phyloP scores from a whole-genome alignment of 2,797 vertebrate genomes.

The Urophycis tenuis region DNA sequence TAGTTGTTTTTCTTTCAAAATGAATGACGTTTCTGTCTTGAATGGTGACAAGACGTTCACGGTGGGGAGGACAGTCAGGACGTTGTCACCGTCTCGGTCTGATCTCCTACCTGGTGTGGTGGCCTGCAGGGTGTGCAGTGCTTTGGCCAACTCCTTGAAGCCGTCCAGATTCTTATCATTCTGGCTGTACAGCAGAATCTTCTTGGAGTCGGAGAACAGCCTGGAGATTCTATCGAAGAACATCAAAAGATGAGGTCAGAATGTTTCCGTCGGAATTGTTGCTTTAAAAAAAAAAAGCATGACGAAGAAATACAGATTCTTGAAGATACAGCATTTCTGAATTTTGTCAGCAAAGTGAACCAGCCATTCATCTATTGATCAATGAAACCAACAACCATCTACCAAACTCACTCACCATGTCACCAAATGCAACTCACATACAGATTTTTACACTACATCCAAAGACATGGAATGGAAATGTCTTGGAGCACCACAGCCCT shows the following conservation, averaged over 20 bases:
- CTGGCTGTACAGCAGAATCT: slow-evolving; percentile 89
- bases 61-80: background rate
- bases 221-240: slow-evolving; percentile 78
- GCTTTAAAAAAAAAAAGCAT: background rate
- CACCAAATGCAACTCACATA: background rate
- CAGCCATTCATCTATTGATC: background rate
- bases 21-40: background rate
- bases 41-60: background rate
- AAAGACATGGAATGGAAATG: background rate
- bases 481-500: background rate
- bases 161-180: slow-evolving; percentile 82
- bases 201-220: slow-evolving; percentile 85
- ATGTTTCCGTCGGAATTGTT: background rate
- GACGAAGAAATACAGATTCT: background rate
- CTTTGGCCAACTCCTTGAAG: slow-evolving; percentile 76
- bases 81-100: background rate
- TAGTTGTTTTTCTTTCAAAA: no score
- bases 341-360: background rate
- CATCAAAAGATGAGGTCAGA: background rate
- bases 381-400: background rate
- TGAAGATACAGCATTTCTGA: background rate
- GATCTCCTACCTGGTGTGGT: slow-evolving; percentile 69
- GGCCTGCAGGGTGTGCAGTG: slow-evolving; percentile 70
- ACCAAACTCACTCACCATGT: background rate
- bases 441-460: background rate